A percentile compares a stretch with the other conserved stretches of the same genome.
Conservation (phyloP, 53 echinoderm and acorn worm species). For the Apostichopus leukothele region DNA sequence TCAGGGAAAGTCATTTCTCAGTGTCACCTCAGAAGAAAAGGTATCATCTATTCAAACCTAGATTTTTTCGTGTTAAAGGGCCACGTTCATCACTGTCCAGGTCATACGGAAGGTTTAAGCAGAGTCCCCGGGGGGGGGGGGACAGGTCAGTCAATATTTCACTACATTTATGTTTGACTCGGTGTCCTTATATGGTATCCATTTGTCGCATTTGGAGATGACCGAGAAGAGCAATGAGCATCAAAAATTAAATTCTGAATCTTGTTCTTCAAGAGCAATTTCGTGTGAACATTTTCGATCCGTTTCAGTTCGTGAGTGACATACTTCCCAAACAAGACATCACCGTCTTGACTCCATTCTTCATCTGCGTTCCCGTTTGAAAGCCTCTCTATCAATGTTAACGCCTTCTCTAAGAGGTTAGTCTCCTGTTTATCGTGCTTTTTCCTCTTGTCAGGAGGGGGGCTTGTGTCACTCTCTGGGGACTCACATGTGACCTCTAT, state of each 20-base stretch:
- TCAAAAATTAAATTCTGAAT: constrained; percentile 30
- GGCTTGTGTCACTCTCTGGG: not conserved
- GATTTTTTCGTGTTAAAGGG: no score
- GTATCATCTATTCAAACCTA: no score
- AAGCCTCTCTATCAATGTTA: not conserved
- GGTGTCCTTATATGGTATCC: not conserved
- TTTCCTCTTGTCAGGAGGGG: constrained; percentile 11
- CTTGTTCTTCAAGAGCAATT: constrained; percentile 3
- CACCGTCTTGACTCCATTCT: constrained; percentile 5
- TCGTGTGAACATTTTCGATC: constrained; percentile 15
- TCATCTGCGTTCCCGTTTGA: not conserved
- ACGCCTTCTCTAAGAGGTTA: constrained; percentile 1
- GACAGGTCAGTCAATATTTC: no score
- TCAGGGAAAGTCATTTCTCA: no score
- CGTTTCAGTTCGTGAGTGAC: constrained; percentile 8
- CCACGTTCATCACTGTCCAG: no score
- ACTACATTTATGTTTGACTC: no score
- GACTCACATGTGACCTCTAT: not conserved
- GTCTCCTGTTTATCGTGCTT: not conserved
- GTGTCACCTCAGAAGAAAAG: no score
- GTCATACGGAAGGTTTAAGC: no score
- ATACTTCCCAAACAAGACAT: constrained; percentile 21
- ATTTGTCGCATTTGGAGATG: not conserved
- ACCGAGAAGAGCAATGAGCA: not conserved
- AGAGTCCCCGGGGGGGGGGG: no score